These are phyloP conservation scores for Creontiades dilutus DNA, from an alignment of 2,888 invertebrate species.

Conservation along the genomic window DNA sequence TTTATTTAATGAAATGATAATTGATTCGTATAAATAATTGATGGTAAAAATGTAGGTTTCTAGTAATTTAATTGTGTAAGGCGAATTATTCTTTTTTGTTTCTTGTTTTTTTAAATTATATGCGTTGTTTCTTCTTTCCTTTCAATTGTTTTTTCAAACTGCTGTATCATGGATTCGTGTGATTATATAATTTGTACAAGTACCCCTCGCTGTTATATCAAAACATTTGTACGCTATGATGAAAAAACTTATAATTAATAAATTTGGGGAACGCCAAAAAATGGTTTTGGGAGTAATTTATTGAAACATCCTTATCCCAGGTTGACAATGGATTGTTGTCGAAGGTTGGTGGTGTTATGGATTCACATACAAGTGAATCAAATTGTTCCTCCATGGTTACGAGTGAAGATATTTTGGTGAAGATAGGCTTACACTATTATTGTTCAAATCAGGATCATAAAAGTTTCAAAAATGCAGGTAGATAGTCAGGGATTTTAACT, in stretches of 20 bases:
- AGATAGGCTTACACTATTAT: too few species aligned
- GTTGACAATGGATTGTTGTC: too few species aligned
- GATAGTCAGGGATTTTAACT: too few species aligned
- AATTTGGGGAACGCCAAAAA: constrained; percentile 40
- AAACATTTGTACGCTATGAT: constrained; percentile 68
- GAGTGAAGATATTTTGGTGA: too few species aligned
- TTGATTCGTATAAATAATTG: constrained; percentile 48
- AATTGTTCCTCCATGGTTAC: too few species aligned
- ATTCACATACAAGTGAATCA: too few species aligned
- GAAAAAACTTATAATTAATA: constrained; percentile 50
- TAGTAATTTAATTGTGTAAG: constrained; percentile 57
- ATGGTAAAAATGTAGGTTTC: constrained; percentile 48
- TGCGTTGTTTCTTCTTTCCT: background rate
- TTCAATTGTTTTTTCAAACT: constrained; percentile 13
- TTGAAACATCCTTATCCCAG: background rate
- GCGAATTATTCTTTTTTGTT: constrained; percentile 50
- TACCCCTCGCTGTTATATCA: constrained; percentile 68
- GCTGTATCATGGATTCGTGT: constrained; percentile 54
- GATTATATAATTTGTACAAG: constrained; percentile 67
- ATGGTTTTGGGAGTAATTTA: background rate
- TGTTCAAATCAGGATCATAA: too few species aligned
- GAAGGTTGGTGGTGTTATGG: too few species aligned
- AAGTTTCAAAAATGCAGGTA: too few species aligned
- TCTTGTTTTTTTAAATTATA: constrained; percentile 37
- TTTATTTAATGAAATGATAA: constrained; percentile 56